Percentiles rank a stretch among this genome's conserved stretches.
Evolutionary conservation across 1,140 invertebrate genomes (phyloP).

Genomic region (Zaprionus inermis): DNA sequence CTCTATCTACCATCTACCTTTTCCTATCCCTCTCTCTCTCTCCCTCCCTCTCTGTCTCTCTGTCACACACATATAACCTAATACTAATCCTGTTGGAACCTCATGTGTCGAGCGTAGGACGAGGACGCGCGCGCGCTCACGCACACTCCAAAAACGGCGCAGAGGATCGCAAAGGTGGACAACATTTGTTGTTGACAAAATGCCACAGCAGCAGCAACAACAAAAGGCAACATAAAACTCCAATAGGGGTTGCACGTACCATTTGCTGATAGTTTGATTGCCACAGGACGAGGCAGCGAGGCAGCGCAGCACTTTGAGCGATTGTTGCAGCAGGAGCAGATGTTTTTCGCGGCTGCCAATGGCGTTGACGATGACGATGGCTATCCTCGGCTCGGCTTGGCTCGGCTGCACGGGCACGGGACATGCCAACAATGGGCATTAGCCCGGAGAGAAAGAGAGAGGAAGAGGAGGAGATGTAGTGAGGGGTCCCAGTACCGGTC

Average conservation of each 20-base stretch:
- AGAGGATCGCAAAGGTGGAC: constrained; percentile 52
- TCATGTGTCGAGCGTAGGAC: constrained; percentile 42
- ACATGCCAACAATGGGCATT: constrained; percentile 63
- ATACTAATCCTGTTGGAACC: constrained; percentile 71
- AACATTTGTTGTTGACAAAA: constrained; percentile 62
- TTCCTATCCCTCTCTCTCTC: not conserved
- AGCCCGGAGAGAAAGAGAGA: constrained; percentile 13
- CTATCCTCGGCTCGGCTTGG: constrained; percentile 14
- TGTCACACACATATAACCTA: constrained; percentile 11
- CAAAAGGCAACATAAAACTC: constrained; percentile 42
- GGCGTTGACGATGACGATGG: constrained; percentile 23
- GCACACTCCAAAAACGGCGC: constrained; percentile 27
- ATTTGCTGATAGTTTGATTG: constrained; percentile 51
- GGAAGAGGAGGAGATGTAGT: too few relatives aligned
- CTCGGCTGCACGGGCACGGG: constrained; percentile 51
- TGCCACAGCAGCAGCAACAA: constrained; percentile 52
- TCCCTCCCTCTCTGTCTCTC: constrained; percentile 10
- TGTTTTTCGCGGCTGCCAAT: constrained; percentile 75
- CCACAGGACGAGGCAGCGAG: constrained; percentile 11
- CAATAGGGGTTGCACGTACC: constrained; percentile 67
- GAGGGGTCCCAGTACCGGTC: constrained; percentile 1
- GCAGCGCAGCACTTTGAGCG: constrained; percentile 50
- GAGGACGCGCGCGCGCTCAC: constrained; percentile 27
- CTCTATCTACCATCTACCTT: not conserved
- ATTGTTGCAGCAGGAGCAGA: constrained; percentile 83